Evolutionary conservation across 2,888 invertebrate species (phyloP).

Genomic region (Acleris sparsana): DNA sequence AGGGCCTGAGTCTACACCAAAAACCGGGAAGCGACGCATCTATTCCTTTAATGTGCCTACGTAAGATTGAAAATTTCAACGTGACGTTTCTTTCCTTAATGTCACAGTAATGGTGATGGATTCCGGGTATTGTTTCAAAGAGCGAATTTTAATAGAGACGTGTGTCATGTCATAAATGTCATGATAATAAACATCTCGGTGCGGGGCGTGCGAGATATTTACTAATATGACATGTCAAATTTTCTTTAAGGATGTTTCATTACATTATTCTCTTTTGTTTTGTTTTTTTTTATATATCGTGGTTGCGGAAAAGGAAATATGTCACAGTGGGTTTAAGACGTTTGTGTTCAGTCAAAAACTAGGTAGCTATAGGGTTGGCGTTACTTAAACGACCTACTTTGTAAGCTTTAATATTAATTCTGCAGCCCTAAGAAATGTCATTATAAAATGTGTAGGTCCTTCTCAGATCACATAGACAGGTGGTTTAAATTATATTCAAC

Average conservation of each 20-base stretch:
- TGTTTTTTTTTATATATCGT: too few relatives aligned
- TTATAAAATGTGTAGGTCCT: too few relatives aligned
- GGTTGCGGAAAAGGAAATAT: too few relatives aligned
- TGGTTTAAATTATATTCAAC: too few relatives aligned
- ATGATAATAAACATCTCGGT: constrained; percentile 17
- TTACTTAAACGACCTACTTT: too few relatives aligned
- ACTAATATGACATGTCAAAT: not conserved
- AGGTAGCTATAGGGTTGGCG: too few relatives aligned
- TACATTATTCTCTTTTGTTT: not conserved
- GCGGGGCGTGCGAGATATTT: constrained; percentile 1
- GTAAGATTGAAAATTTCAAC: constrained; percentile 27
- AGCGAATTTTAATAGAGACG: constrained; percentile 17
- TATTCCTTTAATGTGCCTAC: constrained; percentile 1
- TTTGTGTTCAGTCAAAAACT: too few relatives aligned
- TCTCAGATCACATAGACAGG: too few relatives aligned
- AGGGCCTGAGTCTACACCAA: not conserved
- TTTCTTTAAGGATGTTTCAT: not conserved
- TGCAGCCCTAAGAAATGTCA: too few relatives aligned
- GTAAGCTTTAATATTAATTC: too few relatives aligned
- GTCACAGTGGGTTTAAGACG: too few relatives aligned
- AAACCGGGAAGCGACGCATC: constrained; percentile 6
- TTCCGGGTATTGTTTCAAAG: constrained; percentile 29
- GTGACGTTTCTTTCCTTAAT: constrained; percentile 19
- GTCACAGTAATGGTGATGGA: constrained; percentile 31
- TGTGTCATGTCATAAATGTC: constrained; percentile 18